Conservation (phyloP, 2,797 vertebrate genomes). For the Poecilia gillii region DNA sequence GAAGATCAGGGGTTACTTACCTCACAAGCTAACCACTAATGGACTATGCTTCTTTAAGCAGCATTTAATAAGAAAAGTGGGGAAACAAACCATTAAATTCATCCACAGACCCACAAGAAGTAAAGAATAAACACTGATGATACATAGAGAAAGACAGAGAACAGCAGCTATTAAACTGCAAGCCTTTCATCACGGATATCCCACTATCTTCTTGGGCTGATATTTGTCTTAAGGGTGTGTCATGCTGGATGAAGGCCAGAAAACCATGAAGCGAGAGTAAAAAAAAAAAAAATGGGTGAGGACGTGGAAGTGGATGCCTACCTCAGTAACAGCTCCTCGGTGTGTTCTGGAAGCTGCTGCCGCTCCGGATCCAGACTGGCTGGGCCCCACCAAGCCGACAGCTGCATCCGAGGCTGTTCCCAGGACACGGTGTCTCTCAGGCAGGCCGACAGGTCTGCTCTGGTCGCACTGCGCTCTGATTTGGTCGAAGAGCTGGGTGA, state of each 20-base stretch:
- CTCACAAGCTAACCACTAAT: slow-evolving; percentile 7
- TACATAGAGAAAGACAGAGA: background rate
- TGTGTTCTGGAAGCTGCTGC: slow-evolving; percentile 48
- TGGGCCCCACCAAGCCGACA: slow-evolving; percentile 51
- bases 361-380: slow-evolving; percentile 45
- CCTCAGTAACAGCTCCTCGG: slow-evolving; percentile 82
- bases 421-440: slow-evolving; percentile 56
- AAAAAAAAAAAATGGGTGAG: slow-evolving; percentile 13
- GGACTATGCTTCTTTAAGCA: background rate
- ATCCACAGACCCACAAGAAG: slow-evolving; percentile 5
- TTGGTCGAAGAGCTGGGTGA: slow-evolving; percentile 87
- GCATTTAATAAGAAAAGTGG: background rate
- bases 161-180: background rate
- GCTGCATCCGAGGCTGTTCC: slow-evolving; percentile 48
- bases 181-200: slow-evolving; percentile 17
- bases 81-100: slow-evolving; percentile 10
- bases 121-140: background rate
- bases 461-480: slow-evolving; percentile 88
- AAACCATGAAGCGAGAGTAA: slow-evolving; percentile 17
- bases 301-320: slow-evolving; percentile 64
- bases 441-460: slow-evolving; percentile 66
- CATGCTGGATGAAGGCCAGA: slow-evolving; percentile 53
- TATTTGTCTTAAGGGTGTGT: slow-evolving; percentile 66
- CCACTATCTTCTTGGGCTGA: background rate
- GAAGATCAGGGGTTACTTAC: slow-evolving; percentile 22